phyloP scores from a whole-genome alignment of 1,140 invertebrate genomes.

The Psix sp. region DNA sequence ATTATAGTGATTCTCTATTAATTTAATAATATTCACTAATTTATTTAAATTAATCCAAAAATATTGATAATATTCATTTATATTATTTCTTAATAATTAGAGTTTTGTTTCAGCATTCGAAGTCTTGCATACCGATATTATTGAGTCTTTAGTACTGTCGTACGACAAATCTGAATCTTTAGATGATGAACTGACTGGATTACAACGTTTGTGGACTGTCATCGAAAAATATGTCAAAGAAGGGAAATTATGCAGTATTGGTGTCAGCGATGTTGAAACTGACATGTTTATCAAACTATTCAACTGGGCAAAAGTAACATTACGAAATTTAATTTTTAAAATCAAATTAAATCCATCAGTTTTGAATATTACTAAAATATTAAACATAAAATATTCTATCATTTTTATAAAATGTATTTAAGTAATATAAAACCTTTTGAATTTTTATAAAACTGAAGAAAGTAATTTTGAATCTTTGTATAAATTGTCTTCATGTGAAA shows the following conservation, averaged over 20 bases:
- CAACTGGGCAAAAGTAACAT: slow-evolving; percentile 83
- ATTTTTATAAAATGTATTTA: too few relatives aligned
- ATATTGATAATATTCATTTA: slow-evolving; percentile 12
- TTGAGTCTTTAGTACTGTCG: slow-evolving; percentile 87
- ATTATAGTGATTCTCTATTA: slow-evolving; percentile 1
- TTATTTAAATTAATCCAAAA: too few relatives aligned
- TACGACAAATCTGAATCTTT: slow-evolving; percentile 77
- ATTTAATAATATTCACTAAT: too few relatives aligned
- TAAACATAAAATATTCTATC: too few relatives aligned
- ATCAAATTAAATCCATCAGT: too few relatives aligned
- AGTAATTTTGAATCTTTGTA: too few relatives aligned
- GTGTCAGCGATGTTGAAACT: slow-evolving; percentile 93
- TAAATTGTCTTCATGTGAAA: slow-evolving; percentile 2
- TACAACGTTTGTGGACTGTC: slow-evolving; percentile 85
- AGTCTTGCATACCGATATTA: slow-evolving; percentile 80
- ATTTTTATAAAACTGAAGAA: too few relatives aligned
- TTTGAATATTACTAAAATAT: too few relatives aligned
- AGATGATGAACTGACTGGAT: slow-evolving; percentile 79
- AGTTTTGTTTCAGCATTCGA: slow-evolving; percentile 79
- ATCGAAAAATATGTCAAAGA: slow-evolving; percentile 83
- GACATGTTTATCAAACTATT: slow-evolving; percentile 86
- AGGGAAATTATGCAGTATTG: slow-evolving; percentile 84
- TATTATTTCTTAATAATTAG: slow-evolving; percentile 10
- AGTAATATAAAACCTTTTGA: too few relatives aligned
- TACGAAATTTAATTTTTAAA: neutral